Conservation (phyloP, 2,797 vertebrate genomes). For the Acanthopagrus latus region DNA sequence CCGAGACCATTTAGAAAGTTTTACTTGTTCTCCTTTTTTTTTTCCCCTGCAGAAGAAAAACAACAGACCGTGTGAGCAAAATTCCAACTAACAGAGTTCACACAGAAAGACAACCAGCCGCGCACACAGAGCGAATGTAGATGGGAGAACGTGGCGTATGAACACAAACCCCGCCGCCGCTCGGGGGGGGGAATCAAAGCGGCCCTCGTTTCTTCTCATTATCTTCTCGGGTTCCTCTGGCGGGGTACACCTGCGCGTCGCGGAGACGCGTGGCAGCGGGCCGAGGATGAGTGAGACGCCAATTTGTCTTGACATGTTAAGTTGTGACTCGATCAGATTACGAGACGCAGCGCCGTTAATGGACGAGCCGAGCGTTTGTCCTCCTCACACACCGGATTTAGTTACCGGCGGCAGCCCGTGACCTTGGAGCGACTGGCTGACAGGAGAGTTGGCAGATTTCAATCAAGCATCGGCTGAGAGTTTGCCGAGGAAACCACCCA, state of each 20-base stretch:
- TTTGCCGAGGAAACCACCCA: slow-evolving; percentile 15
- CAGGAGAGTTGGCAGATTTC: slow-evolving; percentile 48
- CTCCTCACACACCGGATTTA: slow-evolving; percentile 52
- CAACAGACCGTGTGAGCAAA: slow-evolving; percentile 11
- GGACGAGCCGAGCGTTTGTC: slow-evolving; percentile 59
- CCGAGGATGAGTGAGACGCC: slow-evolving; percentile 51
- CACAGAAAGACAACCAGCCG: slow-evolving; percentile 35
- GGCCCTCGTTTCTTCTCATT: slow-evolving; percentile 34
- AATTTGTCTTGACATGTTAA: slow-evolving; percentile 78
- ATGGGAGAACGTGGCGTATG: background rate
- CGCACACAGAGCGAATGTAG: background rate
- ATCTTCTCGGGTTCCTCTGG: slow-evolving; percentile 63
- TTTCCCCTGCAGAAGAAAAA: background rate
- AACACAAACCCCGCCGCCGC: background rate
- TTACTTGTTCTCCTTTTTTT: background rate
- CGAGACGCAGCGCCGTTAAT: slow-evolving; percentile 66
- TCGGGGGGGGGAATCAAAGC: slow-evolving; percentile 48
- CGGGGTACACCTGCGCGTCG: slow-evolving; percentile 54
- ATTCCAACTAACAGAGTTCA: slow-evolving; percentile 6
- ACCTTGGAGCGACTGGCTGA: slow-evolving; percentile 70
- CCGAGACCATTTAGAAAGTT: background rate
- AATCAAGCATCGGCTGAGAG: slow-evolving; percentile 44
- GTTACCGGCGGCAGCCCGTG: slow-evolving; percentile 60
- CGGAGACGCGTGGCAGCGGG: background rate
- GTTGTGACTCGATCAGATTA: slow-evolving; percentile 74